Conservation (phyloP, 2,113 vertebrate species). For the Urocolius indicus region DNA sequence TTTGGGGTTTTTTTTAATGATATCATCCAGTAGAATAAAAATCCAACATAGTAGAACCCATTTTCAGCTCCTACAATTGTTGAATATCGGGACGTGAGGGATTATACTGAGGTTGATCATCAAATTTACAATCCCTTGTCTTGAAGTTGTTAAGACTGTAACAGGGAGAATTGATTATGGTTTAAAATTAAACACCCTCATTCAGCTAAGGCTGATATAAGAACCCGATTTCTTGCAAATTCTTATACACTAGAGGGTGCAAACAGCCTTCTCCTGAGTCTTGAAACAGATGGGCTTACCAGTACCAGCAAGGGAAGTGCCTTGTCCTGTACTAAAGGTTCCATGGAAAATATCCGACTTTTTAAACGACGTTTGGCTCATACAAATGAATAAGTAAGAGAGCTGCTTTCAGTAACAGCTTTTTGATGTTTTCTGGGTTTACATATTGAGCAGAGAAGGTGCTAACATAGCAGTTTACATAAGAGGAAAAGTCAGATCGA, state of each 20-base stretch:
- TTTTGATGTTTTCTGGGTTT: constrained; percentile 30
- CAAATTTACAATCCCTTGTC: neutral
- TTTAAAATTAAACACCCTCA: constrained; percentile 4
- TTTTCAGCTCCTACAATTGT: neutral
- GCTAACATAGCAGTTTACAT: neutral
- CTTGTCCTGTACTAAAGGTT: neutral
- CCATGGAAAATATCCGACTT: neutral
- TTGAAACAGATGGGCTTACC: neutral
- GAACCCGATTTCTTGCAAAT: neutral
- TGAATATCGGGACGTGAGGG: neutral
- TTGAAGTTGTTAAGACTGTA: neutral
- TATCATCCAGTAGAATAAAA: neutral
- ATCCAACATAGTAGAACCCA: neutral
- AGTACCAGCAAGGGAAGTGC: neutral
- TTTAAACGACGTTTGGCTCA: neutral
- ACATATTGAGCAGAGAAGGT: constrained; percentile 16
- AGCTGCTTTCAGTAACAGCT: constrained; percentile 12
- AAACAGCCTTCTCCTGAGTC: constrained; percentile 42
- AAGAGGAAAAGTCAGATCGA: neutral
- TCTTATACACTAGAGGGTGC: constrained; percentile 72
- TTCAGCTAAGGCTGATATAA: neutral
- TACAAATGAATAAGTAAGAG: constrained; percentile 1
- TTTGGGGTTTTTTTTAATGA: neutral
- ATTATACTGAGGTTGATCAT: neutral
- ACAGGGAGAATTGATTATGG: neutral